Conservation (phyloP, 64 coral and sea anemone genomes). For the Cladopsammia gracilis region DNA sequence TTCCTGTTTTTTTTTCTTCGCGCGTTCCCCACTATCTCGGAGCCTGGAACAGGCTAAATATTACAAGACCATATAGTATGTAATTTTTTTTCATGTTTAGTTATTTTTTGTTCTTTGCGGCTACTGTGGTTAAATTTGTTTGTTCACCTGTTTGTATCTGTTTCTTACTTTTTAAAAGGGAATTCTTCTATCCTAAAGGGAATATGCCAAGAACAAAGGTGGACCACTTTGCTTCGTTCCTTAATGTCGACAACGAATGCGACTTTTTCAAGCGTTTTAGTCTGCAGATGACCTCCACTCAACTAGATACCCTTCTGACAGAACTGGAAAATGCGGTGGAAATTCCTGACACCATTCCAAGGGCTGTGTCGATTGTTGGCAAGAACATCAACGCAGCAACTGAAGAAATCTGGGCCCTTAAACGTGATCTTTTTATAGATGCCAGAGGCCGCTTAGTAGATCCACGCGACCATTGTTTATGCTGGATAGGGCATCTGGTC, state of each 20-base stretch:
- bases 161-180: constrained; percentile 6
- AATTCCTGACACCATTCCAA: constrained; percentile 16
- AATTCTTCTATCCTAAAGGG: constrained; percentile 40
- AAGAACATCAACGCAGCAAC: constrained; percentile 23
- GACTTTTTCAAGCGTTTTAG: constrained; percentile 40
- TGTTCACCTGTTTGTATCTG: constrained; percentile 10
- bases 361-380: constrained; percentile 35
- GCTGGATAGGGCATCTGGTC: constrained; percentile 24
- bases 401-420: constrained; percentile 33
- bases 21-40: no score
- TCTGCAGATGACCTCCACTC: neutral
- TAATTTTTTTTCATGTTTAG: no score
- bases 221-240: constrained; percentile 19
- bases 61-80: no score
- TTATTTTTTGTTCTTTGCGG: no score
- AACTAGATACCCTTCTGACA: constrained; percentile 21
- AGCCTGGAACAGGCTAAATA: no score
- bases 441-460: constrained; percentile 3
- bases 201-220: constrained; percentile 24
- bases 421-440: constrained; percentile 21
- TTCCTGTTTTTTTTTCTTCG: no score
- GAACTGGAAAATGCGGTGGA: constrained; percentile 22
- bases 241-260: constrained; percentile 4
- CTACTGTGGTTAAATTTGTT: neutral
- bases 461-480: constrained; percentile 13